phyloP scores from a whole-genome alignment of 2,888 invertebrate genomes.

The Caenorhabditis sp. region DNA sequence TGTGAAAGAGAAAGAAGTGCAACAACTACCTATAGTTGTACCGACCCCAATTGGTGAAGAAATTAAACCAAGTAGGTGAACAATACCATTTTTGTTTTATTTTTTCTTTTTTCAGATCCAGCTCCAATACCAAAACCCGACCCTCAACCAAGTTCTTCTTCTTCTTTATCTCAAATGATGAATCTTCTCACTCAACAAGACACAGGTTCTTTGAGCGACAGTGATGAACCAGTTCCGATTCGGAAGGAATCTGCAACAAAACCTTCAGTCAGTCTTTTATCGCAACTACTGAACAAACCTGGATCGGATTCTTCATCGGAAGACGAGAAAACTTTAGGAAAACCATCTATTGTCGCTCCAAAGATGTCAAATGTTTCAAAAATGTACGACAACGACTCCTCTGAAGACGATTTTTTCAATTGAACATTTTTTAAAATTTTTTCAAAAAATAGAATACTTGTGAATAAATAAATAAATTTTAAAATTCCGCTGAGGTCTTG shows the following conservation, averaged over 20 bases:
- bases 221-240: neutral
- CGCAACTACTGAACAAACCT: slow-evolving; percentile 4
- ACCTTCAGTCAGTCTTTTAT: slow-evolving; percentile 6
- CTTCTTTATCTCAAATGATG: slow-evolving; percentile 19
- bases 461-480: neutral
- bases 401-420: slow-evolving; percentile 11
- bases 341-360: neutral
- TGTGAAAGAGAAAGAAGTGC: neutral
- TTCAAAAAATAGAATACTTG: neutral
- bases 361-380: neutral
- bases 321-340: neutral
- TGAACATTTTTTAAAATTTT: neutral
- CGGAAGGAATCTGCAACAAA: neutral
- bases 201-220: neutral
- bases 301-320: neutral
- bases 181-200: slow-evolving; percentile 8
- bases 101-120: neutral
- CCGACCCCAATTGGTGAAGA: neutral
- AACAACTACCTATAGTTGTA: neutral
- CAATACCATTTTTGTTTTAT: too few relatives aligned
- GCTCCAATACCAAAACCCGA: neutral
- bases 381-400: slow-evolving; percentile 3
- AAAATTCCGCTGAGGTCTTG: neutral
- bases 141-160: neutral
- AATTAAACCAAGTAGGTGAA: neutral